Conservation (phyloP, 2,113 vertebrate species). For the Thalassoma bifasciatum region DNA sequence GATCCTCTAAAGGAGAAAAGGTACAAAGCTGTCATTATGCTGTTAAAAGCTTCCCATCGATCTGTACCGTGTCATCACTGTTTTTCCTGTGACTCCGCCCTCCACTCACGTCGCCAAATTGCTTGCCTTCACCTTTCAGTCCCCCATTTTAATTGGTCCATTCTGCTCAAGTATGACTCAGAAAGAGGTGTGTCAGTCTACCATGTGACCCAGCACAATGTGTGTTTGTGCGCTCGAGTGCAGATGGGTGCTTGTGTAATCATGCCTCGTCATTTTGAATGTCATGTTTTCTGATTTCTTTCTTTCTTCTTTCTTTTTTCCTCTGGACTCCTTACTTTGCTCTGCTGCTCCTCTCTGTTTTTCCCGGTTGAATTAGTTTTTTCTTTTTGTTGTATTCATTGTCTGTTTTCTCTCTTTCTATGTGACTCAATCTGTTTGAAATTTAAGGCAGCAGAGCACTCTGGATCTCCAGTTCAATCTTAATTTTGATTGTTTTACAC, state of each 20-base stretch:
- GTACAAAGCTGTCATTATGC: slow-evolving; percentile 28
- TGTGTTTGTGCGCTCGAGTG: slow-evolving; percentile 45
- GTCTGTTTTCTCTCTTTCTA: slow-evolving; percentile 26
- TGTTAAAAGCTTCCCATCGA: slow-evolving; percentile 64
- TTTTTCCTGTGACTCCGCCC: slow-evolving; percentile 68
- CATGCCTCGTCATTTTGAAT: slow-evolving; percentile 80
- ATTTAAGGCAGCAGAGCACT: slow-evolving; percentile 74
- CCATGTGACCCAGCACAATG: slow-evolving; percentile 74
- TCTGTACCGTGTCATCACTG: slow-evolving; percentile 58
- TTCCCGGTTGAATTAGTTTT: slow-evolving; percentile 31
- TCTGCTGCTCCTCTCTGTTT: slow-evolving; percentile 60
- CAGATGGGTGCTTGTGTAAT: slow-evolving; percentile 51
- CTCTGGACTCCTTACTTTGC: slow-evolving; percentile 74
- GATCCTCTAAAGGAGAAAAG: slow-evolving; percentile 7
- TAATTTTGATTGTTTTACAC: slow-evolving; percentile 43
- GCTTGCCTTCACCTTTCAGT: slow-evolving; percentile 78
- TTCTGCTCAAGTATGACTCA: slow-evolving; percentile 88
- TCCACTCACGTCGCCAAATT: slow-evolving; percentile 75
- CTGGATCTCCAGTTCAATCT: slow-evolving; percentile 67
- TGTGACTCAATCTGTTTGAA: slow-evolving; percentile 46
- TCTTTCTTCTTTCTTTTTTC: slow-evolving; percentile 70
- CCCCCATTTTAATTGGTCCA: slow-evolving; percentile 81
- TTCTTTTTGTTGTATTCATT: not conserved
- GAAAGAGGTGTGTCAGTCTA: slow-evolving; percentile 86
- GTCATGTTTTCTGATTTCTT: slow-evolving; percentile 70